Evolutionary conservation across 92 coral and sea anemone genomes (phyloP).

Genomic region (Desmophyllum pertusum): DNA sequence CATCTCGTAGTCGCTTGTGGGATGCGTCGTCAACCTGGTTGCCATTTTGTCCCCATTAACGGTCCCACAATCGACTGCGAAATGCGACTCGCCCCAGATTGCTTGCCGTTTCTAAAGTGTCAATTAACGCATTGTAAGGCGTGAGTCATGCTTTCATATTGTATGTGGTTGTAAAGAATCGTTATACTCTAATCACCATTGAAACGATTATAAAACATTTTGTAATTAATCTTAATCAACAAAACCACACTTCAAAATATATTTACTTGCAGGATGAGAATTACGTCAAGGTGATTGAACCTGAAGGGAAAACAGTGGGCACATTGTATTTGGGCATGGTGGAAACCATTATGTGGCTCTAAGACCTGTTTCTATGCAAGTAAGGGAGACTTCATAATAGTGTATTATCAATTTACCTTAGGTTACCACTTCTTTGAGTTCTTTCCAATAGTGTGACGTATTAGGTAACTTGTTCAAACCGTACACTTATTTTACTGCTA

Average conservation of each 20-base stretch:
- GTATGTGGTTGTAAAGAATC: too few species aligned
- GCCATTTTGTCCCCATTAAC: too few species aligned
- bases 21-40: too few species aligned
- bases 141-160: neutral
- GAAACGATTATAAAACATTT: too few species aligned
- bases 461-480: constrained; percentile 1
- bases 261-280: constrained; percentile 18
- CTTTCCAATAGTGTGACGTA: neutral
- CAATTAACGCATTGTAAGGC: neutral
- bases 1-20: too few species aligned
- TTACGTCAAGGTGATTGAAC: constrained; percentile 27
- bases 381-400: neutral
- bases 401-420: too few species aligned
- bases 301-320: constrained; percentile 23
- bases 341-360: constrained; percentile 23
- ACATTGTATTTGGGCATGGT: constrained; percentile 26
- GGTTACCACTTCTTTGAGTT: neutral
- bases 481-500: constrained; percentile 2
- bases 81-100: too few species aligned
- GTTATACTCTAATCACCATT: neutral
- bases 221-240: too few species aligned
- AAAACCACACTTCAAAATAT: neutral
- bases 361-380: constrained; percentile 20
- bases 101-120: neutral
- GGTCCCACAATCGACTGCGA: too few species aligned